Evolutionary conservation across 2,888 invertebrate species (phyloP).

Genomic region (Hydraecia micacea): DNA sequence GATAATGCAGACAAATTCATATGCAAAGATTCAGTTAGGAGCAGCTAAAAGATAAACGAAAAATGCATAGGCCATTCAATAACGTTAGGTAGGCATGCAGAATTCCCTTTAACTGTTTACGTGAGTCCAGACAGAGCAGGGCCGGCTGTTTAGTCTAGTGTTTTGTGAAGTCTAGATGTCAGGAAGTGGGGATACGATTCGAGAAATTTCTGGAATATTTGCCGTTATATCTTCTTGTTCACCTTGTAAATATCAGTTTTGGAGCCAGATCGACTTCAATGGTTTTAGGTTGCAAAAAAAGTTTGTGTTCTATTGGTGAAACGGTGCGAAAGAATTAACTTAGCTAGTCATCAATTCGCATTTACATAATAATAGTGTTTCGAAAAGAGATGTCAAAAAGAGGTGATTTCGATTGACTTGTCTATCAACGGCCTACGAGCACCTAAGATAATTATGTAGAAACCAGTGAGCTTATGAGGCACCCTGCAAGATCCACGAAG

Average conservation of each 20-base stretch:
- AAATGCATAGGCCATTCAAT: constrained; percentile 16
- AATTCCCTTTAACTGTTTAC: constrained; percentile 69
- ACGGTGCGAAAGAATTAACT: neutral
- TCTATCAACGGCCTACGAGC: too few species aligned
- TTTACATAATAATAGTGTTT: neutral
- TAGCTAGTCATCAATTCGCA: neutral
- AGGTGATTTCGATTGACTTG: neutral
- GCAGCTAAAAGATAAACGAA: constrained; percentile 15
- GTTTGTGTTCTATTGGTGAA: neutral
- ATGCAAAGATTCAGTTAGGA: neutral
- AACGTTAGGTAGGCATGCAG: constrained; percentile 16
- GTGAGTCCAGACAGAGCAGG: constrained; percentile 52
- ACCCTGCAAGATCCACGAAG: constrained; percentile 24
- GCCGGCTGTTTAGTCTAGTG: constrained; percentile 76
- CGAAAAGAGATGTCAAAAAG: neutral
- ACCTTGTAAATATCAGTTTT: neutral
- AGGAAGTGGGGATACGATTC: constrained; percentile 59
- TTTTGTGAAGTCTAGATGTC: constrained; percentile 73
- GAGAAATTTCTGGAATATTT: constrained; percentile 30
- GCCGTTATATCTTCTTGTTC: neutral
- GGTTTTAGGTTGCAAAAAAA: neutral
- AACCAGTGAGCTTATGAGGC: constrained; percentile 7
- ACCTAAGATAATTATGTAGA: neutral
- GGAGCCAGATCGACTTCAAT: neutral
- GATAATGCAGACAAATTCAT: constrained; percentile 6